Evolutionary conservation across 1,140 invertebrate genomes (phyloP).

Genomic region (Helicoverpa armigera): DNA sequence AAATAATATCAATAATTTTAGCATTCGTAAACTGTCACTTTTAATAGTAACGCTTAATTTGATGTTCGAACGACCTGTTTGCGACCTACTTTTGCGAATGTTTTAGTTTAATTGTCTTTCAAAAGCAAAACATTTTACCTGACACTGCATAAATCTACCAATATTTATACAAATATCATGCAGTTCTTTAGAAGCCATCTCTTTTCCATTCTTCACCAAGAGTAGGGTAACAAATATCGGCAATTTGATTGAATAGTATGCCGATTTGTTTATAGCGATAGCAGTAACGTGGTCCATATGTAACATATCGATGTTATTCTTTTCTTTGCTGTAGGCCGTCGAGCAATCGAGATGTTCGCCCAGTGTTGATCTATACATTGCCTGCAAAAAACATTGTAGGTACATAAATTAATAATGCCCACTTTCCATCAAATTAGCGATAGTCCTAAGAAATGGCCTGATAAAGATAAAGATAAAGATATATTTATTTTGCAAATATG

Average conservation of each 20-base stretch:
- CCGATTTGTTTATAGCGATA: conserved; percentile 95
- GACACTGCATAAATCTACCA: conserved; percentile 95
- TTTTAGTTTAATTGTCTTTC: background rate
- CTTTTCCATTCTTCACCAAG: conserved; percentile 8
- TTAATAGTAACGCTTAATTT: too few relatives aligned
- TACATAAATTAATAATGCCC: background rate
- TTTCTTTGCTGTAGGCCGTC: conserved; percentile 79
- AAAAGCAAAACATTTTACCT: conserved; percentile 80
- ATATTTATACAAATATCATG: conserved; percentile 87
- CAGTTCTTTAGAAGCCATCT: background rate
- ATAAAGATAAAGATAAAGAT: too few relatives aligned
- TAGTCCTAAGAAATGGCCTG: too few relatives aligned
- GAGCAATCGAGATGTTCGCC: conserved; percentile 90
- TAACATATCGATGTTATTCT: conserved; percentile 77
- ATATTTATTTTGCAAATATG: too few relatives aligned
- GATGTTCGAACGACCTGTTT: too few relatives aligned
- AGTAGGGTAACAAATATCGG: conserved; percentile 66
- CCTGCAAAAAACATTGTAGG: background rate
- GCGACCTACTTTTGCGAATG: too few relatives aligned
- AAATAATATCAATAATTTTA: background rate
- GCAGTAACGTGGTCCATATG: conserved; percentile 91
- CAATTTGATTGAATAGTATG: conserved; percentile 94
- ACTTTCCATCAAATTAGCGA: background rate
- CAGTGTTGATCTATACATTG: conserved; percentile 38
- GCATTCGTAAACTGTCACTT: too few relatives aligned